Conservation (phyloP, 2,113 vertebrate genomes). For the Arenaria interpres region DNA sequence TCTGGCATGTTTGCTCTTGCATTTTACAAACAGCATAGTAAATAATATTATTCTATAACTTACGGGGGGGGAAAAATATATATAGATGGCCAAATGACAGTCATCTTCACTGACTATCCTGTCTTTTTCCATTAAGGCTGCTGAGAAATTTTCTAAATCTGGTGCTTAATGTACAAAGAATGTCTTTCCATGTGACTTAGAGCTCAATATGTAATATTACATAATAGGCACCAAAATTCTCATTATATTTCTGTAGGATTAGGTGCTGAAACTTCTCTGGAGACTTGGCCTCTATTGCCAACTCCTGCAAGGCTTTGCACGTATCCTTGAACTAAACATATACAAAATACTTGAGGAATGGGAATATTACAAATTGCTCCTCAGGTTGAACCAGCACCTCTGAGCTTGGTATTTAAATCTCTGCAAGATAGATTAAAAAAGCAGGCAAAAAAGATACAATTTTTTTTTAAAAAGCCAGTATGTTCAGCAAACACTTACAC, state of each 20-base stretch:
- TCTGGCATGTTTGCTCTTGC: neutral
- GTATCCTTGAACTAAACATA: neutral
- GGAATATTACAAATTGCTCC: neutral
- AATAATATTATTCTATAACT: neutral
- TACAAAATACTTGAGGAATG: neutral
- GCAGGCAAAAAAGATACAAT: rapidly evolving
- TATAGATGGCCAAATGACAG: neutral
- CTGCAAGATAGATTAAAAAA: neutral
- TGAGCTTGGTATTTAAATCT: neutral
- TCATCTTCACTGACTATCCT: neutral
- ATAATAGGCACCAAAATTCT: neutral
- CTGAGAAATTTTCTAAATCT: neutral
- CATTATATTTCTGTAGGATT: neutral
- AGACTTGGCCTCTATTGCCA: neutral
- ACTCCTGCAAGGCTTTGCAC: neutral
- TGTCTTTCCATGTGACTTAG: neutral
- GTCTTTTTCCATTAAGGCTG: neutral
- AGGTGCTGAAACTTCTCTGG: neutral
- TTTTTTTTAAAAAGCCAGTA: neutral
- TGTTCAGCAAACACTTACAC: neutral
- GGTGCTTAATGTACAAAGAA: neutral
- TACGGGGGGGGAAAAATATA: rapidly evolving
- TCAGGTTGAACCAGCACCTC: neutral
- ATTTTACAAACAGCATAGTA: neutral
- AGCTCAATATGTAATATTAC: neutral